phyloP scores from a whole-genome alignment of 2,888 invertebrate species.

The Lysandra bellargus region DNA sequence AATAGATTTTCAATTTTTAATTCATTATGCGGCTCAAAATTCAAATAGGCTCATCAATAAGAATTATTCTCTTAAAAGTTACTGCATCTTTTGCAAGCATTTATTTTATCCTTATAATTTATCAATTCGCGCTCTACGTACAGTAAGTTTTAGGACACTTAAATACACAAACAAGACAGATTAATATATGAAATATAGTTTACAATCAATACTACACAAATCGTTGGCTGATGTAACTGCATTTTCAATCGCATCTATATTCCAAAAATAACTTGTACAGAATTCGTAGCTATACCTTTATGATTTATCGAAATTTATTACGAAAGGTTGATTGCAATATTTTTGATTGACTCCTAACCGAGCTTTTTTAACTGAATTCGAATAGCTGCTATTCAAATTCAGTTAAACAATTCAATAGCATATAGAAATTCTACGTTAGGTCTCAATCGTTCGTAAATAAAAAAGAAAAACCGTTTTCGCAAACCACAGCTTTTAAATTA shows the following conservation, averaged over 20 bases:
- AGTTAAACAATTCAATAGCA: too few species aligned
- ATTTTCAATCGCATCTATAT: background rate
- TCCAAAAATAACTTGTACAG: background rate
- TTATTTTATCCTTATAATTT: too few species aligned
- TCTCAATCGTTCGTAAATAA: background rate
- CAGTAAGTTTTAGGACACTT: too few species aligned
- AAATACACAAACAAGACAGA: too few species aligned
- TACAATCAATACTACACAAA: background rate
- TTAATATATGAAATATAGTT: too few species aligned
- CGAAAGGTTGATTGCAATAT: background rate
- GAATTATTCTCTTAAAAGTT: too few species aligned
- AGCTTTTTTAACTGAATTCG: background rate
- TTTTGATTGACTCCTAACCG: background rate
- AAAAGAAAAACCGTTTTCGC: background rate
- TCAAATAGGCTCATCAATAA: too few species aligned
- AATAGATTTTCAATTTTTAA: too few species aligned
- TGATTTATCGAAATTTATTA: background rate
- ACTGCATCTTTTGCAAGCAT: too few species aligned
- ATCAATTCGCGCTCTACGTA: too few species aligned
- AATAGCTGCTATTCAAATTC: background rate
- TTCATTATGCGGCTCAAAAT: too few species aligned
- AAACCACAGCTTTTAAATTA: background rate
- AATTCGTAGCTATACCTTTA: conserved; percentile 1
- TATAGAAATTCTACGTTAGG: background rate
- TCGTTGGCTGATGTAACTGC: background rate